These are phyloP conservation scores for Caiman crocodilus DNA, from an alignment of 2,797 vertebrate species.

Conservation along the genomic window DNA sequence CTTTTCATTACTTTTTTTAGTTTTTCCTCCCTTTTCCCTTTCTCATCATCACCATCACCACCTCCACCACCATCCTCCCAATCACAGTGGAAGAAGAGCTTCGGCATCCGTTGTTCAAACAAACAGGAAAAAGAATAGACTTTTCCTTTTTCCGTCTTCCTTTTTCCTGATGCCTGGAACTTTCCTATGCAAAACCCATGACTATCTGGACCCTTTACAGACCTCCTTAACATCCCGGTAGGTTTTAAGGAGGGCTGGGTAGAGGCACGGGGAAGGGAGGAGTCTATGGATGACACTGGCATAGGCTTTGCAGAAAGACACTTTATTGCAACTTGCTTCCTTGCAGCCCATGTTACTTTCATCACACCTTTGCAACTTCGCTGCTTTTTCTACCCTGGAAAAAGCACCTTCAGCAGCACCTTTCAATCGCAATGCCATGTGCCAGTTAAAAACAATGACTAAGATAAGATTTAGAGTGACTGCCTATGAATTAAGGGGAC, in stretches of 20 bases:
- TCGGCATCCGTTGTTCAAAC: neutral
- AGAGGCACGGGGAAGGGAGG: no score
- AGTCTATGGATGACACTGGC: fast-evolving
- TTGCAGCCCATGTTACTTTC: slow-evolving; percentile 54
- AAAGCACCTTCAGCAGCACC: slow-evolving; percentile 13
- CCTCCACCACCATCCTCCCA: neutral
- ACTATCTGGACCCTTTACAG: slow-evolving; percentile 18
- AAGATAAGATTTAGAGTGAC: neutral
- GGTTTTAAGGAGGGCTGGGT: neutral
- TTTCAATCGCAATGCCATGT: neutral
- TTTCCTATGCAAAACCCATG: neutral
- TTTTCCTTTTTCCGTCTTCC: neutral
- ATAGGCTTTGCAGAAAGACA: fast-evolving
- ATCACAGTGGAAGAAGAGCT: neutral
- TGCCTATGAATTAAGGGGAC: neutral
- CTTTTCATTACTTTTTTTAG: neutral
- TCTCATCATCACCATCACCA: no score
- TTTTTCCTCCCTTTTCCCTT: neutral
- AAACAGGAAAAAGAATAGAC: neutral
- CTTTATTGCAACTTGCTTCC: neutral
- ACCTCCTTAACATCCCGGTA: slow-evolving; percentile 12
- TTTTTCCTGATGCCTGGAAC: neutral
- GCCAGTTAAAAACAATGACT: neutral
- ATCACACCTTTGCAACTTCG: slow-evolving; percentile 35
- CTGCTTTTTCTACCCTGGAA: fast-evolving